Evolutionary conservation across 1,140 invertebrate genomes (phyloP).

Genomic region (Vanessa tameamea): DNA sequence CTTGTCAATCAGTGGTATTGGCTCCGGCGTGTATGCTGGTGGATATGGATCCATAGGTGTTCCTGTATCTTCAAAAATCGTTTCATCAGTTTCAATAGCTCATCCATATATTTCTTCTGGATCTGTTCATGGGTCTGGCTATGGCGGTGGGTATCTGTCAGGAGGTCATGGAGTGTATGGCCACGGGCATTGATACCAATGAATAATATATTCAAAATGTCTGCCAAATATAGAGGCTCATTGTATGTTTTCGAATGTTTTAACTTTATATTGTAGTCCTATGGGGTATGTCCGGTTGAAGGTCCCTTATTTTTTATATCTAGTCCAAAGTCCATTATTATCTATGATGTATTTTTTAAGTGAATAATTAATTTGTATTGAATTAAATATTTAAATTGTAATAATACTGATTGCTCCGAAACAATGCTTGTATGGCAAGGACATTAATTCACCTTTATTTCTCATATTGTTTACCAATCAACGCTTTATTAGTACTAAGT

Average conservation of each 20-base stretch:
- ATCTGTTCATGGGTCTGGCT: conserved; percentile 21
- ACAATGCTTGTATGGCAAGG: not conserved
- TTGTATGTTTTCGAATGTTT: too few species aligned
- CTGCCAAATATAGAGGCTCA: conserved; percentile 10
- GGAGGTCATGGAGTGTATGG: conserved; percentile 38
- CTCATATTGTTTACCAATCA: not conserved
- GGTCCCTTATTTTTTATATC: conserved; percentile 27
- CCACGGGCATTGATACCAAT: not conserved
- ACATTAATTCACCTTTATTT: not conserved
- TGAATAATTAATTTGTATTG: not conserved
- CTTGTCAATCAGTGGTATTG: conserved; percentile 25
- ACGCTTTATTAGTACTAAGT: not conserved
- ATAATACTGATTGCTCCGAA: not conserved
- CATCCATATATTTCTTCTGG: conserved; percentile 19
- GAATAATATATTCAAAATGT: not conserved
- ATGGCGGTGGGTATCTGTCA: conserved; percentile 34
- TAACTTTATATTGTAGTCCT: not conserved
- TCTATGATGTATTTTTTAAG: not conserved
- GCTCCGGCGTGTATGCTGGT: conserved; percentile 5
- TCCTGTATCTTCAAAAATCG: conserved; percentile 11
- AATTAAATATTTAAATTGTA: not conserved
- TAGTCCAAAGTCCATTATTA: conserved; percentile 28
- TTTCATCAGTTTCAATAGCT: conserved; percentile 16
- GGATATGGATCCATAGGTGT: conserved; percentile 15
- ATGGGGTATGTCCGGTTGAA: conserved; percentile 3